Conservation (phyloP, 92 coral and sea anemone genomes). For the Zoanthus sociatus region DNA sequence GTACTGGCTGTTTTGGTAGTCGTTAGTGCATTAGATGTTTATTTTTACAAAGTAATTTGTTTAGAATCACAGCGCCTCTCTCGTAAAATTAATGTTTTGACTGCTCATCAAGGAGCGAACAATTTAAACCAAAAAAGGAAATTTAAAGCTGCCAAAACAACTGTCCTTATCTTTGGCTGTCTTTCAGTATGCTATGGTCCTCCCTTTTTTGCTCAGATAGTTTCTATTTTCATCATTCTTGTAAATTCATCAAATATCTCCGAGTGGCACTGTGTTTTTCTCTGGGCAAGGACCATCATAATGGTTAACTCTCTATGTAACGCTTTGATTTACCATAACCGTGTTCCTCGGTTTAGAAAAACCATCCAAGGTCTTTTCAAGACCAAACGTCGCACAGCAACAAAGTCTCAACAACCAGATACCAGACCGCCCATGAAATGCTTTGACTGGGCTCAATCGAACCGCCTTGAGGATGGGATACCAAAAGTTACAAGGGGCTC, state of each 20-base stretch:
- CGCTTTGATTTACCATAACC: neutral
- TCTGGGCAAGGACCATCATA: neutral
- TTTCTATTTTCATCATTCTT: neutral
- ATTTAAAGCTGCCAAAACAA: conserved; percentile 1
- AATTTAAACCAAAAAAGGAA: neutral
- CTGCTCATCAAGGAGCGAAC: neutral
- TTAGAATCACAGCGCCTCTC: neutral
- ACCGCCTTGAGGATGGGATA: too few species aligned
- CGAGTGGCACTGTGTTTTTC: neutral
- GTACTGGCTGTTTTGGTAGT: neutral
- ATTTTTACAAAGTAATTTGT: neutral
- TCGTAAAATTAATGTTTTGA: neutral
- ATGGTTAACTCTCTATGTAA: neutral
- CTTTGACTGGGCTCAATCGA: too few species aligned
- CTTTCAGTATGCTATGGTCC: neutral
- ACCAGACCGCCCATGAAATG: neutral
- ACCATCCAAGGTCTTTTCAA: neutral
- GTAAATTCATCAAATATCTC: neutral
- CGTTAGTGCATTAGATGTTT: neutral
- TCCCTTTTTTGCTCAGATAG: neutral
- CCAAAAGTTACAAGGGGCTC: too few species aligned
- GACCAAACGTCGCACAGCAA: neutral
- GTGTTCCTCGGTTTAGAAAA: neutral
- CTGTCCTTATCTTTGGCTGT: neutral
- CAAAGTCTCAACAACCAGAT: neutral